phyloP scores from a whole-genome alignment of 2,797 vertebrate species.

The Rhynchotus rufescens region DNA sequence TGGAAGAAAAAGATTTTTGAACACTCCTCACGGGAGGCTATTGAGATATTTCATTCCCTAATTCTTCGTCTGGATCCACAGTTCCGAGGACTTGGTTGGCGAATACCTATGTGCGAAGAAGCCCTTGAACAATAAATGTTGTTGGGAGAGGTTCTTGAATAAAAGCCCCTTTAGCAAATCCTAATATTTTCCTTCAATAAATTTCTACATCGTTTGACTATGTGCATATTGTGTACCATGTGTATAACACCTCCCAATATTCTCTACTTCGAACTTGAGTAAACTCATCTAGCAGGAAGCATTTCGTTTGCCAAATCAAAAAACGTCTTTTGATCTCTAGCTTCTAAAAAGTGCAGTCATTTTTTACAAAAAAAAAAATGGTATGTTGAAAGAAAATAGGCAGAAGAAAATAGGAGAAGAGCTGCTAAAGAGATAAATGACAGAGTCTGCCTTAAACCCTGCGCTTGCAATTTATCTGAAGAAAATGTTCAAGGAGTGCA shows the following conservation, averaged over 20 bases:
- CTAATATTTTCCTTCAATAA: background rate
- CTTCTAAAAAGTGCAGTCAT: background rate
- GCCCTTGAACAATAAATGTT: background rate
- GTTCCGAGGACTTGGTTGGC: too few species aligned
- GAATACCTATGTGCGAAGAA: background rate
- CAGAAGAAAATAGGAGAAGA: conserved; percentile 7
- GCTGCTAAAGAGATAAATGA: conserved; percentile 46
- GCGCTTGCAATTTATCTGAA: conserved; percentile 54
- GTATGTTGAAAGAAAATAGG: background rate
- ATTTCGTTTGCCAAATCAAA: background rate
- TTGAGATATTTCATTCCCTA: background rate
- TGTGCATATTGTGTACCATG: background rate
- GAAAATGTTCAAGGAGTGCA: conserved; percentile 17
- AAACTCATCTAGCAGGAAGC: background rate
- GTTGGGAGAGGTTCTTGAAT: background rate
- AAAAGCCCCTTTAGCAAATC: background rate
- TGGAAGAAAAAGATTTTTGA: too few species aligned
- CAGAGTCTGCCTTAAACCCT: conserved; percentile 17
- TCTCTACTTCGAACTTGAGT: background rate
- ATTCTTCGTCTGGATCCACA: background rate
- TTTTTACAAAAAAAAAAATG: background rate
- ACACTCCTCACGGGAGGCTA: background rate
- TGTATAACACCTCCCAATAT: background rate
- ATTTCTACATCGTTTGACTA: background rate
- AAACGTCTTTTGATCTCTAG: background rate